Conservation (phyloP, 2,888 invertebrate genomes). For the Acanthopleura granulata region DNA sequence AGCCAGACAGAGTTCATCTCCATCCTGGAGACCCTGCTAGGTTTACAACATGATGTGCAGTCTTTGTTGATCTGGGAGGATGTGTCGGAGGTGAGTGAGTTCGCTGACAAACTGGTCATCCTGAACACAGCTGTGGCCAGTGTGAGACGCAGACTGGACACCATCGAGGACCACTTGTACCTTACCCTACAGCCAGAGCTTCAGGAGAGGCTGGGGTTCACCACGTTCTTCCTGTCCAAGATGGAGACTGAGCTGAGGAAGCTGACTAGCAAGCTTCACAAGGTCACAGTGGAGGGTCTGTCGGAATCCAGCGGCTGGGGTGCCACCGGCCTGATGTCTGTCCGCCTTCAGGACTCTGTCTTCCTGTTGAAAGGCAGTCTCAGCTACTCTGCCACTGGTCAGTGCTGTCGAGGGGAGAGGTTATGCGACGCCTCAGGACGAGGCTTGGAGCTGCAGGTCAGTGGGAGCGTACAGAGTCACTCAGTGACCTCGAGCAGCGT, state of each 20-base stretch:
- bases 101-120: neutral
- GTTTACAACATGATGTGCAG: neutral
- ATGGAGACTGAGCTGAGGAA: neutral
- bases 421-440: neutral
- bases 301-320: neutral
- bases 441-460: conserved; percentile 1
- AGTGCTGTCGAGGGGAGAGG: neutral
- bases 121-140: neutral
- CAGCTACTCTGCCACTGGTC: neutral
- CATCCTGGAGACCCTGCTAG: neutral
- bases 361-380: neutral
- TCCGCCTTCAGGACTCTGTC: neutral
- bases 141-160: neutral
- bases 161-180: neutral
- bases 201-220: neutral
- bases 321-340: neutral
- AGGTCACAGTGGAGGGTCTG: neutral
- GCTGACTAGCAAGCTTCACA: neutral
- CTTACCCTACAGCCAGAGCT: neutral
- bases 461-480: neutral
- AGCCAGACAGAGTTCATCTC: neutral
- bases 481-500: neutral
- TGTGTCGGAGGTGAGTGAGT: neutral
- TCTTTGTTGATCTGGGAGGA: neutral
- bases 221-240: neutral